Base-by-base conservation (phyloP, 2,113 vertebrate species). In the Perca schrenkii region DNA sequence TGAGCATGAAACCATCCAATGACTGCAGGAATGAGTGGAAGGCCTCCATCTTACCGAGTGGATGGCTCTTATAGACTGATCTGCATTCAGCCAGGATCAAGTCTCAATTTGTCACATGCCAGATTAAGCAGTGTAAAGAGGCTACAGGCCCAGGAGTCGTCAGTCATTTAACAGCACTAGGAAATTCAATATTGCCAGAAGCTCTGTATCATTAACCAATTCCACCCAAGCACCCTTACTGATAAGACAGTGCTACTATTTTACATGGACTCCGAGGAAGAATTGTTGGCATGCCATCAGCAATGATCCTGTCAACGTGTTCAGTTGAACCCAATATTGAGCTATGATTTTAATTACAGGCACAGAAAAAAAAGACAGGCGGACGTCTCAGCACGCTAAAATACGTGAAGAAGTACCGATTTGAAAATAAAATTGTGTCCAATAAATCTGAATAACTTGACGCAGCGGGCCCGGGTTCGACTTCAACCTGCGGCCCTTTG, bases 81-180 rank as follows among this genome's bases (percentile, higher is more conserved):
- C 84, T 80, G 61, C 86, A 86, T 89, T 90, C 88, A 89, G 69
- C 57, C 16, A 53, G 77, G 82, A 89, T 88, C 56, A 88, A 85
- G 84, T 71, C 90, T 86, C 79, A 89, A 89, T 92, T 91, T 89
- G 79, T 83, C 70, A 62, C 86, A 83, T 66, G 82, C 79, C 71
- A 83, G 84, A 90, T 87, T 89, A 90, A 89, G 82, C 84, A 74
- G 66, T 57, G 57, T 80, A 70, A 87, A 91, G 85, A 80, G 80
- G 83, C 74, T 79, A 58, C 70, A 73, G 77, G 70, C 69, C 56
- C n/a, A 2, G 31, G 70, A 70, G 71, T 85, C 77, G 57, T 86
- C 71, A 83, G 85, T 89, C 65, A 86, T 88, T 91, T 85, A 82
- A 79, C 61, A 75, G 71, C 71, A 77, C 21, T 57, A 60, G 52